Base-by-base conservation (phyloP, 2,113 vertebrate species). In the Mungos mungo region DNA sequence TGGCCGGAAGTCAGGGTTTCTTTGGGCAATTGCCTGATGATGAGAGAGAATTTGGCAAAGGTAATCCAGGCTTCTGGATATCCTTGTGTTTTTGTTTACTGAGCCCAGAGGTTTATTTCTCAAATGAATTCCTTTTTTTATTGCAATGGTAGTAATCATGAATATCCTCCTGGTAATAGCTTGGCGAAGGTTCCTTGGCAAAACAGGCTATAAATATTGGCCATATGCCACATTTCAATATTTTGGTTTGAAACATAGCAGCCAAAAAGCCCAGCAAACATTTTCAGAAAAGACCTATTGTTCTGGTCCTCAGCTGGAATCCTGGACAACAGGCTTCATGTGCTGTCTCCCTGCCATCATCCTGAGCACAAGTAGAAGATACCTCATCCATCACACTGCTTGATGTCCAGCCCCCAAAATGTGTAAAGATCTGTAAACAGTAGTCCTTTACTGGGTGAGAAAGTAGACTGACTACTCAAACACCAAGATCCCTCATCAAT, bases 81-180 rank as follows among this genome's bases (percentile, higher is more conserved):
- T 71, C 79, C 76, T 77, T 82, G 50, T 83, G 84, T 94, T 98
- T 98, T 97, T 97, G 89, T 96, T 98, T 96, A 96, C 95, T 84
- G 80, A 96, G 57, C 80, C 74, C 89, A 71, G 82, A 94, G 89
- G 89, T 93, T 98, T 96, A 96, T 96, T 97, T 96, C 89, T 97
- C 93, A 95, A 96, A 97, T 95, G 76, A 98, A 95, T 97, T 95
- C 16, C 10, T 81, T 95, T 94, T 81, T 89, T 79, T 65, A 96
- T 85, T 93, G 69, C 87, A n/a, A 96, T 94, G 71, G 96, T 91
- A 88, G 80, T 93, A 86, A 97, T 97, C 87, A 92, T 92, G 92
- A 95, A 96, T 97, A 97, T 57, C 90, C 92, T 96, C 47, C 71
- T 96, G 92, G 83, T 92, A 92, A 94, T 94, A 92, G 87, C 91